These are phyloP conservation scores for Anthopleura sola DNA, from an alignment of 64 coral and sea anemone species.

Conservation along the genomic window DNA sequence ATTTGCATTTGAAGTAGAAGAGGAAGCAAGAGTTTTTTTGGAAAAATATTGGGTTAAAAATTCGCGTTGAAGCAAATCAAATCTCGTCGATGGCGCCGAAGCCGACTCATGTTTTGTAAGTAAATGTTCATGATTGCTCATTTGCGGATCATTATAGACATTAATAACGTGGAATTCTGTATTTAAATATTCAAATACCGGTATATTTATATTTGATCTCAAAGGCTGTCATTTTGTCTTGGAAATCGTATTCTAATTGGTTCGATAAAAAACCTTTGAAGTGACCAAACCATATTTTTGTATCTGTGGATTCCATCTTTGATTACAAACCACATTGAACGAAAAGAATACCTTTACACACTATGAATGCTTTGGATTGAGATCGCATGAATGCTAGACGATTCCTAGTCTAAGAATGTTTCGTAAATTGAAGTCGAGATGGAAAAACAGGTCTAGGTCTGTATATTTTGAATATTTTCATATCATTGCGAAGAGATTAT, in stretches of 20 bases:
- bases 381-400: neutral
- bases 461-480: neutral
- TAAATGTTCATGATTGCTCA: neutral
- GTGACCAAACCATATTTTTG: constrained; percentile 2
- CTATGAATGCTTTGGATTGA: neutral
- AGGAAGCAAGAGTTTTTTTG: neutral
- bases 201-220: neutral
- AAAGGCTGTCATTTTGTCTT: constrained; percentile 1
- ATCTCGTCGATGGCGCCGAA: neutral
- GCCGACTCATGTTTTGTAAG: constrained; percentile 23
- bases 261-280: neutral
- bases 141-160: neutral
- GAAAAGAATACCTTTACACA: neutral
- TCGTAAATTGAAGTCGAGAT: neutral
- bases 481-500: neutral
- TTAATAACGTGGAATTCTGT: neutral
- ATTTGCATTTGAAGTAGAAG: neutral
- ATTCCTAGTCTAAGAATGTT: neutral
- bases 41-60: neutral
- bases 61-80: neutral
- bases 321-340: constrained; percentile 16
- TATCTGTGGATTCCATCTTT: neutral
- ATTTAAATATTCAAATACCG: constrained; percentile 1
- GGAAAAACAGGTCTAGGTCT: neutral
- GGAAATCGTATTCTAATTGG: constrained; percentile 19